These are phyloP conservation scores for Tokudaia tokunoshimensis DNA, from an alignment of 2,797 vertebrate genomes.

Conservation along the genomic window DNA sequence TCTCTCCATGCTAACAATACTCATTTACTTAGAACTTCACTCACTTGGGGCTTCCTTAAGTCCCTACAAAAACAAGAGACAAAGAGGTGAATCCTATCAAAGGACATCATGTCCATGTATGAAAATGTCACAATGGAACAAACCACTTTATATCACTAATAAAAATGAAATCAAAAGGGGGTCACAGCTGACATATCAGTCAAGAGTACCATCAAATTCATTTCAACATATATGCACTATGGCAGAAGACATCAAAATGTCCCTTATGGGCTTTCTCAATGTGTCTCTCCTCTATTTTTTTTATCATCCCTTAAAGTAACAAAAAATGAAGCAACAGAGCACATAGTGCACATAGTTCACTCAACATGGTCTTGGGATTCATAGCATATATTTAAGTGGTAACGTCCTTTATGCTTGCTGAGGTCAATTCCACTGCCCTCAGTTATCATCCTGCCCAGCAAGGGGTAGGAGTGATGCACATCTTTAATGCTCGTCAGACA, in stretches of 20 bases:
- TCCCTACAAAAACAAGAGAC: neutral
- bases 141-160: neutral
- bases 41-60: neutral
- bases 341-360: accelerated
- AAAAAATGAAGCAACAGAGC: neutral
- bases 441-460: neutral
- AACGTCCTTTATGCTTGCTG: neutral
- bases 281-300: no score
- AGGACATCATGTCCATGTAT: neutral
- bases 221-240: neutral
- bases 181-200: neutral
- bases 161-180: neutral
- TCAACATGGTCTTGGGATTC: neutral
- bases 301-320: neutral
- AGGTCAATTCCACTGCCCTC: neutral
- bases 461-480: neutral
- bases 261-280: neutral
- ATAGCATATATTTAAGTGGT: neutral
- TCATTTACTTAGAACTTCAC: neutral
- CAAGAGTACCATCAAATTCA: neutral
- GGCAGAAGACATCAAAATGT: neutral
- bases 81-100: neutral
- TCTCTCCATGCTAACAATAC: neutral
- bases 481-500: neutral
- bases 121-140: neutral